Percentiles rank a stretch among this genome's conserved stretches.
These are phyloP conservation scores for Coenonympha glycerion DNA, from an alignment of 2,888 invertebrate genomes.

Conservation along the genomic window DNA sequence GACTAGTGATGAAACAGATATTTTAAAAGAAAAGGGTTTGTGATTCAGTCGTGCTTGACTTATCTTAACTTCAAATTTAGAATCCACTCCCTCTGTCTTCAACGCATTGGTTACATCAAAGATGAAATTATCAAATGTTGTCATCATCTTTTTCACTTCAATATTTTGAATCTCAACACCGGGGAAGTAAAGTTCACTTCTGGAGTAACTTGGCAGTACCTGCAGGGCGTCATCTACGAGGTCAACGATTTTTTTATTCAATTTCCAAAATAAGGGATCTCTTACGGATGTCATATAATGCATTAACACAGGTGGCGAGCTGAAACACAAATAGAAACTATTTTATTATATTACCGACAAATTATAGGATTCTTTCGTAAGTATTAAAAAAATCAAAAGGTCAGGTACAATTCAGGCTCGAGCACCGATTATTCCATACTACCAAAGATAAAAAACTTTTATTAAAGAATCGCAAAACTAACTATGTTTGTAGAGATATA, in stretches of 20 bases:
- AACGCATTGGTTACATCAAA: constrained; percentile 79
- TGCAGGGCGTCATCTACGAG: constrained; percentile 75
- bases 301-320: constrained; percentile 50
- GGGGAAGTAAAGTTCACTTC: constrained; percentile 76
- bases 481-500: too few species aligned
- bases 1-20: constrained; percentile 78
- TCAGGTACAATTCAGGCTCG: too few species aligned
- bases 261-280: constrained; percentile 82
- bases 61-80: constrained; percentile 59
- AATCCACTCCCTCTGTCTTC: constrained; percentile 45
- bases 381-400: too few species aligned
- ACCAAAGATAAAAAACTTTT: too few species aligned
- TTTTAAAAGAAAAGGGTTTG: constrained; percentile 80
- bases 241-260: constrained; percentile 78
- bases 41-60: constrained; percentile 81
- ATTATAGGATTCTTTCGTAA: too few species aligned
- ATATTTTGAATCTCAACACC: constrained; percentile 78
- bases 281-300: constrained; percentile 78
- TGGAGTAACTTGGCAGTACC: constrained; percentile 73
- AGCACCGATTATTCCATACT: too few species aligned
- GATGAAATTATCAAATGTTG: constrained; percentile 80
- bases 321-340: constrained; percentile 38
- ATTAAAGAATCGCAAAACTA: too few species aligned
- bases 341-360: too few species aligned
- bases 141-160: constrained; percentile 78